phyloP scores from a whole-genome alignment of 2,113 vertebrate species.

The Ranitomeya variabilis region DNA sequence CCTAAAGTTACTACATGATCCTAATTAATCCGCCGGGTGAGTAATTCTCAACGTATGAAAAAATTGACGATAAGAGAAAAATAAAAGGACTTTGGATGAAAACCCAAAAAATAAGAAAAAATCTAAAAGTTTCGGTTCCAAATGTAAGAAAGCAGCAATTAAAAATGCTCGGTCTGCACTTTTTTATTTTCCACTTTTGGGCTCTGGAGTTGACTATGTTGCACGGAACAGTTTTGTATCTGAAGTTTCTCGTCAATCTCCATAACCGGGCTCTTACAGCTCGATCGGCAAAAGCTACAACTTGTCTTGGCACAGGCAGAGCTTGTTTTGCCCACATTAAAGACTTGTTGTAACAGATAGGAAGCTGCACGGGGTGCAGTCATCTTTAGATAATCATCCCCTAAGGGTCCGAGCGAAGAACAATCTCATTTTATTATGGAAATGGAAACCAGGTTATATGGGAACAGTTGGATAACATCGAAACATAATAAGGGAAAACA shows the following conservation, averaged over 20 bases:
- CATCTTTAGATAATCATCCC: conserved; percentile 50
- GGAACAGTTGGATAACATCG: conserved; percentile 38
- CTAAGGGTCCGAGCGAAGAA: conserved; percentile 24
- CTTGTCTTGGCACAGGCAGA: conserved; percentile 9
- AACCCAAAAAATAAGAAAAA: neutral
- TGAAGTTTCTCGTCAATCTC: conserved; percentile 30
- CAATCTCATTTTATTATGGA: conserved; percentile 49
- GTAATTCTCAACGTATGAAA: neutral
- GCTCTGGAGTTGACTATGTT: neutral
- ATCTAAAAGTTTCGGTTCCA: neutral
- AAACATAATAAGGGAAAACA: conserved; percentile 28
- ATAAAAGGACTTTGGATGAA: neutral
- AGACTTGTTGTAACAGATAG: conserved; percentile 46
- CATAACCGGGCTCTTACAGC: conserved; percentile 18
- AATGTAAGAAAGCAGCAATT: neutral
- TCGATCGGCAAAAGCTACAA: neutral
- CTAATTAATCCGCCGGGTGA: neutral
- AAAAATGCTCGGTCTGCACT: conserved; percentile 12
- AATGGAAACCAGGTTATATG: conserved; percentile 42
- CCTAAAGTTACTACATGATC: conserved; percentile 4
- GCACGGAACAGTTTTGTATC: conserved; percentile 1
- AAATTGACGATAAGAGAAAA: neutral
- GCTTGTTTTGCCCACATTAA: conserved; percentile 42
- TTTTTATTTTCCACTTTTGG: conserved; percentile 13
- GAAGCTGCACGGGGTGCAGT: conserved; percentile 39